Percentiles rank a stretch among this genome's conserved stretches.
Conservation (phyloP, 1,140 invertebrate species). For the Anastrepha ludens region DNA sequence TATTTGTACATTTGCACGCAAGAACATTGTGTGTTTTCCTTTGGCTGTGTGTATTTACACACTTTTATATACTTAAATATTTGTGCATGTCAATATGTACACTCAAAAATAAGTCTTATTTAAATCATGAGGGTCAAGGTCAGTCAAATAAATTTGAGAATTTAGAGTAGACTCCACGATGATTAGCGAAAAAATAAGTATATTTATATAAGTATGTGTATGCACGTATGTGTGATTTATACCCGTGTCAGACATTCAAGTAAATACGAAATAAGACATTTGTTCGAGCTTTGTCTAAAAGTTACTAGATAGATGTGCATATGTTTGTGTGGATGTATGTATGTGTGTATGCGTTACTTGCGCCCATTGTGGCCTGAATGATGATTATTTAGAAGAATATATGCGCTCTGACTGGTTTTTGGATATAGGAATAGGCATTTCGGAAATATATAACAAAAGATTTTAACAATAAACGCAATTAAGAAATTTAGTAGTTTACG, state of each 20-base stretch:
- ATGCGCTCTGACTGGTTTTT: not conserved
- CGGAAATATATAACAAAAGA: not conserved
- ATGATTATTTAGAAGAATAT: not conserved
- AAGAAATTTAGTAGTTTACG: not conserved
- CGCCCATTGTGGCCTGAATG: not conserved
- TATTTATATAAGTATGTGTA: not conserved
- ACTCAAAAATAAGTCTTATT: slow-evolving; percentile 11
- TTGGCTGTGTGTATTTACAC: not conserved
- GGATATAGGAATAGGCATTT: not conserved
- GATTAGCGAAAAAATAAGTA: slow-evolving; percentile 6
- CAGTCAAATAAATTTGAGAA: slow-evolving; percentile 33
- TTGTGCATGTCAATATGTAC: not conserved
- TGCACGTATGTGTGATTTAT: not conserved
- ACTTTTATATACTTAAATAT: not conserved
- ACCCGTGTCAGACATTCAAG: too few relatives aligned
- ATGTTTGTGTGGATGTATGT: not conserved
- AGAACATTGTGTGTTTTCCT: not conserved
- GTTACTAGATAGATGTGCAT: not conserved
- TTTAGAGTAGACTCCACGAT: not conserved
- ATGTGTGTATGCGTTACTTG: not conserved
- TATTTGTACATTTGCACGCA: not conserved
- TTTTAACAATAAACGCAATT: not conserved
- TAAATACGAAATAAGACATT: slow-evolving; percentile 33
- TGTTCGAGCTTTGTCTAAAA: slow-evolving; percentile 37
- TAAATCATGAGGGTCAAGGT: slow-evolving; percentile 40